These are phyloP conservation scores for Protobothrops flavoviridis DNA, from an alignment of 2,113 vertebrate genomes.

Conservation along the genomic window DNA sequence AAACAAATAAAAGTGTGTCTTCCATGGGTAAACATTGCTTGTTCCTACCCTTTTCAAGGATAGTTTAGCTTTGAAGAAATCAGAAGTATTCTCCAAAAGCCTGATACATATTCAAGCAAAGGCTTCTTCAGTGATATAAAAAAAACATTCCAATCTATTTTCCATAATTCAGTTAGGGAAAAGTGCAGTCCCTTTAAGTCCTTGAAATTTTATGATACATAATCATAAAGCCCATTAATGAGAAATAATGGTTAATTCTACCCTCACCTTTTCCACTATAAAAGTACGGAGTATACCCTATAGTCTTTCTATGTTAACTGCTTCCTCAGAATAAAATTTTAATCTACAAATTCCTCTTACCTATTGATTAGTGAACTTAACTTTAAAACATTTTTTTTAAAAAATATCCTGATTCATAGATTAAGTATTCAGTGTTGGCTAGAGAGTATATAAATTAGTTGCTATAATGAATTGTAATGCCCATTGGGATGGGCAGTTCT, in stretches of 20 bases:
- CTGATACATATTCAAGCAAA: neutral
- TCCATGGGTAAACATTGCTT: neutral
- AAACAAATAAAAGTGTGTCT: neutral
- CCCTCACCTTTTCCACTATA: neutral
- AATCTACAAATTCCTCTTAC: neutral
- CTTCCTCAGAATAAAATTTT: neutral
- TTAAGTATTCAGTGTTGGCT: neutral
- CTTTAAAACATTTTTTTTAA: neutral
- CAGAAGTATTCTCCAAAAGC: neutral
- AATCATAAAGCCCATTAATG: slow-evolving; percentile 1
- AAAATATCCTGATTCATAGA: neutral
- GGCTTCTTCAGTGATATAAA: neutral
- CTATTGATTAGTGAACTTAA: neutral
- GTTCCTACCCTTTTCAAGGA: neutral
- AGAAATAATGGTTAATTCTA: slow-evolving; percentile 5
- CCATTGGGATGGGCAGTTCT: neutral
- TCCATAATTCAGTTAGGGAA: neutral
- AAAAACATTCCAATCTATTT: neutral
- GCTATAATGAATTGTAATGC: neutral
- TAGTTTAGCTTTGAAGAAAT: neutral
- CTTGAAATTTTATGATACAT: slow-evolving; percentile 8
- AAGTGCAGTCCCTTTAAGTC: slow-evolving; percentile 6
- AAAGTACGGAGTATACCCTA: neutral
- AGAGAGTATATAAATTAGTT: neutral
- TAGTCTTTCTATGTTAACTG: neutral